These are phyloP conservation scores for Kuschelorhynchus macadamiae DNA, from an alignment of 2,888 invertebrate species.

Conservation along the genomic window DNA sequence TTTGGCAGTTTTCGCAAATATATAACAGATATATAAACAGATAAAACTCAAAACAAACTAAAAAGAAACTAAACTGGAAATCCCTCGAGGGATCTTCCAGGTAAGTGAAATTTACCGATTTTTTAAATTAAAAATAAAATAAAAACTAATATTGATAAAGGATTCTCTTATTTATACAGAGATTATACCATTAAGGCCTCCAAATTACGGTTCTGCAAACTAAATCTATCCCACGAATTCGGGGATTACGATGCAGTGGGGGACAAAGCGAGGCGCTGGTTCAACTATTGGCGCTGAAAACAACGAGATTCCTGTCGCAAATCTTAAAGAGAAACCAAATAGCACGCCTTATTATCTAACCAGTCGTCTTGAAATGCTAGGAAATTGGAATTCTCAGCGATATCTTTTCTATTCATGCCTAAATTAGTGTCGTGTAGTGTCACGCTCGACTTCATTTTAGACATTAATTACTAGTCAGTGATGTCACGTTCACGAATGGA, in stretches of 20 bases:
- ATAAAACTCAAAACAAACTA: too few relatives aligned
- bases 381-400: conserved; percentile 59
- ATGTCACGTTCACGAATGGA: conserved; percentile 16
- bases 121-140: too few relatives aligned
- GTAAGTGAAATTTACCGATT: too few relatives aligned
- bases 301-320: conserved; percentile 45
- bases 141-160: too few relatives aligned
- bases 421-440: conserved; percentile 51
- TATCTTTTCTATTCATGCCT: conserved; percentile 53
- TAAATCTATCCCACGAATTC: conserved; percentile 7
- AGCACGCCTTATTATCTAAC: conserved; percentile 59
- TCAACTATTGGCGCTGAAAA: conserved; percentile 20
- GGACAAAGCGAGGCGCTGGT: conserved; percentile 15
- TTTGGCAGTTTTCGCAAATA: too few relatives aligned
- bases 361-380: conserved; percentile 59
- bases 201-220: conserved; percentile 10
- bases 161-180: too few relatives aligned
- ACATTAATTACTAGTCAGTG: conserved; percentile 41
- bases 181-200: too few relatives aligned
- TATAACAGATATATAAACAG: too few relatives aligned
- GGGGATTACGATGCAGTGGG: conserved; percentile 5
- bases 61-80: too few relatives aligned
- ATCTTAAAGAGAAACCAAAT: conserved; percentile 56
- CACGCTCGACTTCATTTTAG: conserved; percentile 32
- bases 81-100: too few relatives aligned